A percentile compares a stretch with the other conserved stretches of the same genome.
Evolutionary conservation across 2,113 vertebrate species (phyloP).

Genomic region (Scomber scombrus): DNA sequence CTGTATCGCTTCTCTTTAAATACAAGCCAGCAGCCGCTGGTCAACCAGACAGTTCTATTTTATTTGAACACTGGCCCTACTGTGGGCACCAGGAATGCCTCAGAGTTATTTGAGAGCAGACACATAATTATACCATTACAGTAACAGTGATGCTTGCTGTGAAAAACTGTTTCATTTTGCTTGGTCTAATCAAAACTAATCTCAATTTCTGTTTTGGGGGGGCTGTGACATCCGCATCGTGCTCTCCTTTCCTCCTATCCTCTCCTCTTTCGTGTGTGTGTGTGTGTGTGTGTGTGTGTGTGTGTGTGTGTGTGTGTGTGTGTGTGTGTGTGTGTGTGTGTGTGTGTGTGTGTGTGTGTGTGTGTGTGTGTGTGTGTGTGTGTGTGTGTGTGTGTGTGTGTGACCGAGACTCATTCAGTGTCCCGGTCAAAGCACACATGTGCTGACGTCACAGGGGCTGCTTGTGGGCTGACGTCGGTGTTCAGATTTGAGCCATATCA

Average conservation of each 20-base stretch:
- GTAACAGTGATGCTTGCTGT: constrained; percentile 60
- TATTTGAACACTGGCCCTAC: constrained; percentile 69
- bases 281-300: background rate
- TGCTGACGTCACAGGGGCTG: constrained; percentile 69
- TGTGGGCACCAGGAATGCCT: constrained; percentile 75
- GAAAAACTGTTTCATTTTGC: constrained; percentile 70
- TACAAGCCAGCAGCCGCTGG: constrained; percentile 61
- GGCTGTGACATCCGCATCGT: constrained; percentile 28
- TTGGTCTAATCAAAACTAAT: constrained; percentile 69
- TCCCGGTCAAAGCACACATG: constrained; percentile 64
- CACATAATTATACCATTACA: constrained; percentile 77
- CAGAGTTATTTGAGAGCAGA: constrained; percentile 79
- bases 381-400: background rate
- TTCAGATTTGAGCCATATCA: constrained; percentile 66
- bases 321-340: background rate
- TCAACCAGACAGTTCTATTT: constrained; percentile 74
- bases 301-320: constrained; percentile 3
- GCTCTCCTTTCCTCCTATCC: constrained; percentile 19
- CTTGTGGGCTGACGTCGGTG: constrained; percentile 72
- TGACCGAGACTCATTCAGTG: constrained; percentile 42
- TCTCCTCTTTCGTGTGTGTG: constrained; percentile 9
- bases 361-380: background rate
- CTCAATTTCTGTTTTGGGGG: constrained; percentile 51
- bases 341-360: background rate
- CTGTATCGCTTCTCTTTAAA: constrained; percentile 69